Evolutionary conservation across 2,888 invertebrate genomes (phyloP).

Genomic region (Holacanthella duospinosa): DNA sequence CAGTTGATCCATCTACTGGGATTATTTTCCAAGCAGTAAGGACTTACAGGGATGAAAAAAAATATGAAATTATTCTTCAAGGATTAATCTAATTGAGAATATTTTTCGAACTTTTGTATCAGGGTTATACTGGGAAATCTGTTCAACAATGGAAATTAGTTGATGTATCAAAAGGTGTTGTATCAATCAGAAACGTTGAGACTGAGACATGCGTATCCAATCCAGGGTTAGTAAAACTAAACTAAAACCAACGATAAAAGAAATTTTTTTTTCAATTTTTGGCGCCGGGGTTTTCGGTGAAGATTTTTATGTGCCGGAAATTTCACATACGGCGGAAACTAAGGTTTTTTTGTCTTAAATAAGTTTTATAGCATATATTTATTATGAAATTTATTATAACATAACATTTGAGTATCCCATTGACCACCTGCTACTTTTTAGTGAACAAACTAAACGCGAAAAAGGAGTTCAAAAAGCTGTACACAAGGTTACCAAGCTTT

Average conservation of each 20-base stretch:
- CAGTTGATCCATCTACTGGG: slow-evolving; percentile 11
- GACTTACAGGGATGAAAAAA: too few relatives aligned
- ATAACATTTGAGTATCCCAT: too few relatives aligned
- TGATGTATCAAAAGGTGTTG: slow-evolving; percentile 1
- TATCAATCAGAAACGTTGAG: slow-evolving; percentile 11
- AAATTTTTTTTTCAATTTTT: neutral
- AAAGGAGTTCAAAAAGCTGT: neutral
- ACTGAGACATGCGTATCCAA: slow-evolving; percentile 12
- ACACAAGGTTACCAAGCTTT: neutral
- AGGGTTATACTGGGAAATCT: slow-evolving; percentile 6
- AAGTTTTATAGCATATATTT: too few relatives aligned
- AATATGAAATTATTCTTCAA: too few relatives aligned
- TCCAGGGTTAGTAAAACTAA: slow-evolving; percentile 10
- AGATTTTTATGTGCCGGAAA: too few relatives aligned
- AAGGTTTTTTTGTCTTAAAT: too few relatives aligned
- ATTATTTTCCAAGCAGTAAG: neutral
- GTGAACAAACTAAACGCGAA: neutral
- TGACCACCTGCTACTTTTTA: too few relatives aligned
- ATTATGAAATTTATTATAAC: too few relatives aligned
- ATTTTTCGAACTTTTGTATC: neutral
- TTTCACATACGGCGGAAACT: too few relatives aligned
- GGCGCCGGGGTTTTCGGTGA: too few relatives aligned
- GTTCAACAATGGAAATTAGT: slow-evolving; percentile 15
- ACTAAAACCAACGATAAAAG: neutral
- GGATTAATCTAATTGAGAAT: too few relatives aligned